Percentiles rank a stretch among this genome's conserved stretches.
Evolutionary conservation across 2,113 vertebrate species (phyloP).

Genomic region (Chamaea fasciata): DNA sequence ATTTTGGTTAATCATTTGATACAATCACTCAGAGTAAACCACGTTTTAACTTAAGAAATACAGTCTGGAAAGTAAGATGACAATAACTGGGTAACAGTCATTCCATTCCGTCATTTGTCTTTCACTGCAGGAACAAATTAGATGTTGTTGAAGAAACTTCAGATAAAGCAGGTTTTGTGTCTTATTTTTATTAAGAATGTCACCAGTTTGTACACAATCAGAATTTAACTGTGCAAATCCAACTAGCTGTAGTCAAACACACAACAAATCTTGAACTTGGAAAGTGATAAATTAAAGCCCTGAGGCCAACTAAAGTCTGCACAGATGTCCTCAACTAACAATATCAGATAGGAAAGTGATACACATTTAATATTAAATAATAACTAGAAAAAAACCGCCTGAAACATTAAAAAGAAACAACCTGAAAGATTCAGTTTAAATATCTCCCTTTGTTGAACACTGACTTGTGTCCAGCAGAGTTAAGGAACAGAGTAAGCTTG

Average conservation of each 20-base stretch:
- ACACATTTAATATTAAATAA: not conserved
- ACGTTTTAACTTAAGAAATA: not conserved
- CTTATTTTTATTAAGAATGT: constrained; percentile 56
- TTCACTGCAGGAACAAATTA: not conserved
- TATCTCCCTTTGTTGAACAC: not conserved
- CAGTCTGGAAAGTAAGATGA: not conserved
- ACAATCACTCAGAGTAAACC: not conserved
- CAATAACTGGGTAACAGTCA: not conserved
- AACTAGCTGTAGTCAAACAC: constrained; percentile 19
- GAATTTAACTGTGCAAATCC: not conserved
- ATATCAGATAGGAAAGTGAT: not conserved
- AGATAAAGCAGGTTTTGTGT: constrained; percentile 57
- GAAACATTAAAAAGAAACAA: not conserved
- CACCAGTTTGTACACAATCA: constrained; percentile 24
- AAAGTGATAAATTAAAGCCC: not conserved
- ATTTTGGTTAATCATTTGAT: not conserved
- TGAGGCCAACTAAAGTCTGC: not conserved
- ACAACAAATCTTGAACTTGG: not conserved
- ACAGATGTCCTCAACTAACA: not conserved
- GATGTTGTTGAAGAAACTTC: constrained; percentile 39
- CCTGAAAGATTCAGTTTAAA: not conserved
- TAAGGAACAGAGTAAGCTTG: not conserved
- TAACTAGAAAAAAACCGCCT: not conserved
- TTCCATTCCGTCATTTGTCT: not conserved
- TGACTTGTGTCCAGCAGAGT: not conserved